Evolutionary conservation across 2,888 invertebrate genomes (phyloP).

Genomic region (Eilema caniola): DNA sequence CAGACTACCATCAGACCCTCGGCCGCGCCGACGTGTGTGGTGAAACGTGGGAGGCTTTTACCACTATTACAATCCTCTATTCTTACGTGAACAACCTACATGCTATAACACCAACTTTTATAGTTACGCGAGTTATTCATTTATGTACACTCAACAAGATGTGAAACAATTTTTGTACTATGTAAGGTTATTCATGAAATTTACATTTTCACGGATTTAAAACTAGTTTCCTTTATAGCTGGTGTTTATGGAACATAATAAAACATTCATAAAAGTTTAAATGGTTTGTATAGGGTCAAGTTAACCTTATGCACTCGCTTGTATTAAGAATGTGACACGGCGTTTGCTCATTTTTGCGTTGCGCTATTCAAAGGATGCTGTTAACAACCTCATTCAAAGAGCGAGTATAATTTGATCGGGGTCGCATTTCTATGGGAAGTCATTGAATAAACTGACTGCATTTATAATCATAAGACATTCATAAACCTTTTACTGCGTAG

Average conservation of each 20-base stretch:
- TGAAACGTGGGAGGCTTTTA: conserved; percentile 69
- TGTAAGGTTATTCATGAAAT: conserved; percentile 52
- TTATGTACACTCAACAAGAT: conserved; percentile 34
- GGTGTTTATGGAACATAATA: conserved; percentile 75
- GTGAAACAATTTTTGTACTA: conserved; percentile 41
- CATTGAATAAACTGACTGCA: conserved; percentile 64
- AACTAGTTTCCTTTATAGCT: conserved; percentile 68
- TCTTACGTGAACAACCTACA: conserved; percentile 44
- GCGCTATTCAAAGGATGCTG: conserved; percentile 82
- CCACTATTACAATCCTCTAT: conserved; percentile 48
- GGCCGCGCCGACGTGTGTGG: conserved; percentile 66
- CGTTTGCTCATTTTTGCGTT: conserved; percentile 84
- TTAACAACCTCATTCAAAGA: conserved; percentile 85
- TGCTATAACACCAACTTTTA: conserved; percentile 40
- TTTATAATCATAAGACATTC: conserved; percentile 41
- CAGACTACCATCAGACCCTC: conserved; percentile 33
- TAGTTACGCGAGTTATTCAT: conserved; percentile 49
- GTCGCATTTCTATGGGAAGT: conserved; percentile 83
- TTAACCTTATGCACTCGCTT: conserved; percentile 80
- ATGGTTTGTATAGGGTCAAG: conserved; percentile 79
- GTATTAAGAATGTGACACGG: conserved; percentile 77
- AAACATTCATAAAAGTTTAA: conserved; percentile 75
- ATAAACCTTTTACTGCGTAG: conserved; percentile 10
- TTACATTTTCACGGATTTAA: conserved; percentile 69
- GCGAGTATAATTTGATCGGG: conserved; percentile 85